Evolutionary conservation across 2,888 invertebrate genomes (phyloP), one percentile per base, ranked within the genome.

Genomic region (Carcina quercana): DNA sequence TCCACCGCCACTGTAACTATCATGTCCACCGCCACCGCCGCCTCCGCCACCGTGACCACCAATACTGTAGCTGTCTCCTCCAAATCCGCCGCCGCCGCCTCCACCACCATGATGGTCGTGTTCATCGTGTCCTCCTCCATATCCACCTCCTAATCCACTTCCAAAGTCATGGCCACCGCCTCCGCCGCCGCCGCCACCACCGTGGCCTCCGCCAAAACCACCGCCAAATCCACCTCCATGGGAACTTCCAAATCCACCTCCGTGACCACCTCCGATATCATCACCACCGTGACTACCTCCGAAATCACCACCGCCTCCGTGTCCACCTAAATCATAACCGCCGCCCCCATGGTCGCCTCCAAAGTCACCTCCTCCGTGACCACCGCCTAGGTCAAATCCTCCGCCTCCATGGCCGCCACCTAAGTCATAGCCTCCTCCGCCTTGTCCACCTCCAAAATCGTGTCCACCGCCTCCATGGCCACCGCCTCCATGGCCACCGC

Each of bases 191-290:
- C 11, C 10, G 13, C 13, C 3, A 25, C 13, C 7, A 20, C 58
- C 65, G 15, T 60, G 53, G n/a, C 55, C 53, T 3, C 58, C 59
- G 31, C 52, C 56, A 14, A 53, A 45, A 10, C 42, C 54, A 3
- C 59, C 59, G 31, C 53, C 57, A 14, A 53, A 46, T 10, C 42
- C 45, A 20, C 53, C 53, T 29, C 42, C n/a, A n/a, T n/a, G n/a
- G n/a, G n/a, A n/a, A n/a, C n/a, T n/a, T n/a, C n/a, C 33, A 19
- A 46, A 37, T 12, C 45, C 46, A 5, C 45, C 43, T 12, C 41
- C 37, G 25, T 46, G 37, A 6, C 45, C 66, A 3, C 51, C 52
- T 14, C 55, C 50, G 32, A 40, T 43, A 4, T 48, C 50, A 15
- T 43, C 45, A n/a, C 50, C 50, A 19, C 53, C 50, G 19, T 39